Conservation (phyloP, 2,113 vertebrate species). For the Aplodontia rufa region DNA sequence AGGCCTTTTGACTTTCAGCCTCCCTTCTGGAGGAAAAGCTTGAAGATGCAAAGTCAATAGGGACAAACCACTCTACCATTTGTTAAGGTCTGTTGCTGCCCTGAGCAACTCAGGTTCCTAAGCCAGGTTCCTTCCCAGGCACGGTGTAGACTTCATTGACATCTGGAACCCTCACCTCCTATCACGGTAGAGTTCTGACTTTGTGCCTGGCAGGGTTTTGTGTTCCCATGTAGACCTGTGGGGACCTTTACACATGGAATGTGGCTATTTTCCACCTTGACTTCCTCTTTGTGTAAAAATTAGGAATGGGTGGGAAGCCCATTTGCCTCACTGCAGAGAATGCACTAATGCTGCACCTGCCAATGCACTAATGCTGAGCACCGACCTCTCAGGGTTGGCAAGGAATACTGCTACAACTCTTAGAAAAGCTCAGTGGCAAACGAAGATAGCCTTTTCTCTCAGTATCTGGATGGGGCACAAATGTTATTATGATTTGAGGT, state of each 20-base stretch:
- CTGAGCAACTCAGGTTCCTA: neutral
- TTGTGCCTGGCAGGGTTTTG: neutral
- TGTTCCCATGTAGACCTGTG: neutral
- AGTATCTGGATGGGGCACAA: neutral
- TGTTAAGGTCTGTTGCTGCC: neutral
- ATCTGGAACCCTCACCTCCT: neutral
- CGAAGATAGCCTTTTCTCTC: neutral
- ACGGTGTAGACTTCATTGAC: neutral
- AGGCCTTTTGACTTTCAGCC: neutral
- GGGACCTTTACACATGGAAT: neutral
- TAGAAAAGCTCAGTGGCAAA: neutral
- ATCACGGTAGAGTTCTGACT: neutral
- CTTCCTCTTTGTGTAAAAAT: neutral
- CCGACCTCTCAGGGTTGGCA: no score
- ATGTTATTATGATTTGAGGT: neutral
- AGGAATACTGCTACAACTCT: rapidly evolving
- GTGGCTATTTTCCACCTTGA: neutral
- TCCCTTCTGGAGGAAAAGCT: neutral
- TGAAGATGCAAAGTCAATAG: neutral
- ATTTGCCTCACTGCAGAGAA: neutral
- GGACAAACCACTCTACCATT: neutral
- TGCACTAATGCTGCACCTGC: neutral
- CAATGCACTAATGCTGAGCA: neutral
- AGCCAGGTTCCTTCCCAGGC: neutral
- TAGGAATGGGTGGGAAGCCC: neutral